Evolutionary conservation across 2,888 invertebrate species (phyloP).

Genomic region (Pogonocherus hispidulus): DNA sequence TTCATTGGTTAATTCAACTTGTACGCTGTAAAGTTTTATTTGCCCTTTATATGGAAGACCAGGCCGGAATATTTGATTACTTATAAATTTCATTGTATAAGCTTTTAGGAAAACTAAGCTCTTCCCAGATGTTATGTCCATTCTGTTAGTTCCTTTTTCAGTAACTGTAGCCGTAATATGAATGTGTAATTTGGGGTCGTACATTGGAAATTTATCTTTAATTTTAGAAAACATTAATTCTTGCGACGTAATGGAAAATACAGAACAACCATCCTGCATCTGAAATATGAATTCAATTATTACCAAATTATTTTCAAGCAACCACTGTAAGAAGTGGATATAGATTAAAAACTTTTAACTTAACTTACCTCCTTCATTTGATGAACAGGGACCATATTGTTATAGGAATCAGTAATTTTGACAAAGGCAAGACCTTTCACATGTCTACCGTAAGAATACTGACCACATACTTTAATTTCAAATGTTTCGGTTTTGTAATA

Average conservation of each 20-base stretch:
- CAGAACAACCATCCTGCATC: slow-evolving; percentile 63
- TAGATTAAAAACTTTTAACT: too few species aligned
- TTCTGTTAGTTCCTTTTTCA: slow-evolving; percentile 77
- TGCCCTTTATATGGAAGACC: slow-evolving; percentile 79
- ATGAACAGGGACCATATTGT: slow-evolving; percentile 53
- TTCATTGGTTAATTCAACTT: slow-evolving; percentile 52
- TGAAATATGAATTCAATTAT: slow-evolving; percentile 43
- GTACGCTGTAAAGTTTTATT: slow-evolving; percentile 65
- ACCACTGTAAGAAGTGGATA: too few species aligned
- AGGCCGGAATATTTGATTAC: slow-evolving; percentile 76
- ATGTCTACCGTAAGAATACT: slow-evolving; percentile 75
- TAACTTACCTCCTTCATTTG: slow-evolving; percentile 57
- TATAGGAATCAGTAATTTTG: slow-evolving; percentile 61
- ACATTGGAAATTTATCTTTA: slow-evolving; percentile 43
- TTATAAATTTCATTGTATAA: slow-evolving; percentile 73
- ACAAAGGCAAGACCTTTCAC: slow-evolving; percentile 72
- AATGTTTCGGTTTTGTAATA: slow-evolving; percentile 68
- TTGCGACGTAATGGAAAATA: slow-evolving; percentile 55
- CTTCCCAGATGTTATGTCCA: slow-evolving; percentile 75
- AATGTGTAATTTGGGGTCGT: slow-evolving; percentile 55
- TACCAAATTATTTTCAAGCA: background rate
- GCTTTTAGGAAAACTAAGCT: slow-evolving; percentile 72
- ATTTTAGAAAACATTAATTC: slow-evolving; percentile 52
- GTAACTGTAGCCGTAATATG: slow-evolving; percentile 67
- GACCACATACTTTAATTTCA: slow-evolving; percentile 72